Conservation (phyloP, 1,140 invertebrate genomes). For the Bombus cullumanus region DNA sequence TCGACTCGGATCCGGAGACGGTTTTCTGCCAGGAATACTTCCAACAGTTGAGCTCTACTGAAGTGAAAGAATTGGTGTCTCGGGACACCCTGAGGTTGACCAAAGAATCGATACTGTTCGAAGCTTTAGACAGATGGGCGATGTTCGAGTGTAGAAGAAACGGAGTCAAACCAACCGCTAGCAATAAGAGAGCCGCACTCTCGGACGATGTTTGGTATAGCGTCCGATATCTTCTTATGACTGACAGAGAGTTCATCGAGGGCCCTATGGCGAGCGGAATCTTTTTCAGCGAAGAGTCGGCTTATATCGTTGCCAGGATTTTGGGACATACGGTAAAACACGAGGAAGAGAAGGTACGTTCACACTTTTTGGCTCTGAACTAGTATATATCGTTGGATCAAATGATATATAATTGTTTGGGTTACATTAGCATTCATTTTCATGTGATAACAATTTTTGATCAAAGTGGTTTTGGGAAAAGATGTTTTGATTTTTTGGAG, state of each 20-base stretch:
- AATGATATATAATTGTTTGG: too few species aligned
- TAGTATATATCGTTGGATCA: neutral
- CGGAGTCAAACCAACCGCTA: conserved; percentile 85
- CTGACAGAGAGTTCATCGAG: conserved; percentile 84
- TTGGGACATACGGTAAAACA: conserved; percentile 66
- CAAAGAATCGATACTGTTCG: conserved; percentile 84
- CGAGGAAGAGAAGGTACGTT: conserved; percentile 51
- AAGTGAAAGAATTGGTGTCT: conserved; percentile 85
- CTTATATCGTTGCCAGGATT: conserved; percentile 72
- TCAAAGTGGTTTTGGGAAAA: too few species aligned
- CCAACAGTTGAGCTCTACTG: conserved; percentile 85
- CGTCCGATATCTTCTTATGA: conserved; percentile 87
- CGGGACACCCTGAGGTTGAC: conserved; percentile 85
- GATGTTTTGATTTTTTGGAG: too few species aligned
- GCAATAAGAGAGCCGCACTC: conserved; percentile 85
- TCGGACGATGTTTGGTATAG: conserved; percentile 85
- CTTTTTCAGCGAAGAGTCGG: conserved; percentile 73
- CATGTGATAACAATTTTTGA: too few species aligned
- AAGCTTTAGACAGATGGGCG: conserved; percentile 87
- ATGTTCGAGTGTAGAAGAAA: conserved; percentile 86
- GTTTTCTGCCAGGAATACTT: conserved; percentile 86
- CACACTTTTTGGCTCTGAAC: neutral
- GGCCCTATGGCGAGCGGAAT: conserved; percentile 80
- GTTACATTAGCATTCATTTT: too few species aligned
- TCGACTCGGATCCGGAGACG: conserved; percentile 85